Evolutionary conservation across 2,113 vertebrate genomes (phyloP).

Genomic region (Chamaetylas fuelleborni): DNA sequence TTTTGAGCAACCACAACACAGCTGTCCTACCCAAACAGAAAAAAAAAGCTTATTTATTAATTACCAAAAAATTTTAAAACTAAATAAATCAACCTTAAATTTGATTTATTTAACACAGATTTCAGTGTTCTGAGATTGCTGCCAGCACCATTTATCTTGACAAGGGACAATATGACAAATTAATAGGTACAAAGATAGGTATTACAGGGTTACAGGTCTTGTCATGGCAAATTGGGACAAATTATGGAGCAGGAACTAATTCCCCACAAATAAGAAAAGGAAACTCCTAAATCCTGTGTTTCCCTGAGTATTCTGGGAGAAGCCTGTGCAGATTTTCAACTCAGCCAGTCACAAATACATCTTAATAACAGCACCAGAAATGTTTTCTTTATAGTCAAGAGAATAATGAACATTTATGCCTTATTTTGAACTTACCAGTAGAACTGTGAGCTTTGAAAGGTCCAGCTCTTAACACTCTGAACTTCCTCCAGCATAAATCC

Average conservation of each 20-base stretch:
- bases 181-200: neutral
- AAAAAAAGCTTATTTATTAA: slow-evolving; percentile 30
- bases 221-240: slow-evolving; percentile 5
- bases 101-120: neutral
- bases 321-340: neutral
- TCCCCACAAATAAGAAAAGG: slow-evolving; percentile 4
- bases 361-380: neutral
- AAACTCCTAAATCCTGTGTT: neutral
- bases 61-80: neutral
- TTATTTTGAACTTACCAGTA: neutral
- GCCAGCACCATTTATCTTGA: neutral
- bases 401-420: neutral
- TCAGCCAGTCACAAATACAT: neutral
- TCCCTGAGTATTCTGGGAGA: neutral
- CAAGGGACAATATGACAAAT: neutral
- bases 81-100: neutral
- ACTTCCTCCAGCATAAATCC: slow-evolving; percentile 20
- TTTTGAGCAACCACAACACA: neutral
- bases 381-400: neutral
- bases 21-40: neutral
- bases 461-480: neutral
- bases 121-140: neutral
- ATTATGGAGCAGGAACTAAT: neutral
- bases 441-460: neutral
- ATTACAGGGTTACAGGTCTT: slow-evolving; percentile 44